A percentile compares a stretch with the other conserved stretches of the same genome.
phyloP scores from a whole-genome alignment of 64 coral and sea anemone species.

The Montipora cactus region DNA sequence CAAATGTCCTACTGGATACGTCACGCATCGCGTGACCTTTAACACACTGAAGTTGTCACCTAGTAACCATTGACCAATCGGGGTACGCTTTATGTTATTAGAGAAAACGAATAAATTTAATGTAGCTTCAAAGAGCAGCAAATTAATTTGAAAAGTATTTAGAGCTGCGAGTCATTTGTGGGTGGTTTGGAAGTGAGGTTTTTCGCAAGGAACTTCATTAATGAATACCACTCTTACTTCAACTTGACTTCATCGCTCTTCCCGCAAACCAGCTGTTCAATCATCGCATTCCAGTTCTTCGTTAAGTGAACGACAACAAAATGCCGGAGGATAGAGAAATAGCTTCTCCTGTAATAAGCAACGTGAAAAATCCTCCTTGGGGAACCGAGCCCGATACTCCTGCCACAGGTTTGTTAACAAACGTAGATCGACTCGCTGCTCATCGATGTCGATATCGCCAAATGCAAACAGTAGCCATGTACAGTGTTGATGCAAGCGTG shows the following conservation, averaged over 20 bases:
- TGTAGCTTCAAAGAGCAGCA: neutral
- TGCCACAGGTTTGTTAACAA: constrained; percentile 21
- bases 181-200: neutral
- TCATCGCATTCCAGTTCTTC: constrained; percentile 5
- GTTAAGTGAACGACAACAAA: constrained; percentile 11
- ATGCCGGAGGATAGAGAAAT: constrained; percentile 52
- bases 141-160: neutral
- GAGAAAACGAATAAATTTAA: constrained; percentile 25
- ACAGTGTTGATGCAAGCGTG: neutral
- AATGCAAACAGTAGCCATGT: neutral
- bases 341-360: constrained; percentile 47
- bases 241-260: neutral
- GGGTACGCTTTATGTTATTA: constrained; percentile 6
- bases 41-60: neutral
- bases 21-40: neutral
- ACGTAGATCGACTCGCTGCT: neutral
- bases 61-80: constrained; percentile 36
- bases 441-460: neutral
- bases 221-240: neutral
- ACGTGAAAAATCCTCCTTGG: constrained; percentile 76
- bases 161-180: neutral
- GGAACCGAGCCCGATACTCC: constrained; percentile 70
- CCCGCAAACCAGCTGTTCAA: neutral
- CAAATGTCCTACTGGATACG: neutral
- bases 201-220: neutral